phyloP scores from a whole-genome alignment of 1,140 invertebrate genomes.

The Harlomillsia oculata region DNA sequence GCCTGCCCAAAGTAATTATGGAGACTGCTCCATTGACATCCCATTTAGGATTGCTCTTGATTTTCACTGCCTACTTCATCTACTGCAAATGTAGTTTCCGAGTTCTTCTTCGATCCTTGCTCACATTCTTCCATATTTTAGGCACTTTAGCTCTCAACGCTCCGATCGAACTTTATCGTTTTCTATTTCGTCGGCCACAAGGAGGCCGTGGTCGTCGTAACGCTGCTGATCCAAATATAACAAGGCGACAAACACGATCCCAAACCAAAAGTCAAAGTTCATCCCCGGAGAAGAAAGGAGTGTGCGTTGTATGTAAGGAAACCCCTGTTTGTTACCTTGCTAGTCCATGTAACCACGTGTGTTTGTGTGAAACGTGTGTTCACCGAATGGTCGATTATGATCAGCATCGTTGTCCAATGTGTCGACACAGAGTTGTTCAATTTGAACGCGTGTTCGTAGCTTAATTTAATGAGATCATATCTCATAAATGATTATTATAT shows the following conservation, averaged over 20 bases:
- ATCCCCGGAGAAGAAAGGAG: slow-evolving; percentile 1
- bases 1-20: slow-evolving; percentile 8
- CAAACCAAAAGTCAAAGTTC: background rate
- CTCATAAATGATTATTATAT: background rate
- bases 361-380: slow-evolving; percentile 24
- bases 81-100: slow-evolving; percentile 4
- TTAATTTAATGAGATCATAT: background rate
- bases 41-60: slow-evolving; percentile 13
- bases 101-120: background rate
- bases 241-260: too few relatives aligned
- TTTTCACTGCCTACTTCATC: slow-evolving; percentile 5
- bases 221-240: background rate
- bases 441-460: slow-evolving; percentile 25
- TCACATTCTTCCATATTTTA: background rate
- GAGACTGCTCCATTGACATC: slow-evolving; percentile 8
- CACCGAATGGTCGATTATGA: slow-evolving; percentile 12
- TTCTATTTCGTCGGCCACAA: background rate
- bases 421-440: slow-evolving; percentile 12
- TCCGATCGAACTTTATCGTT: background rate
- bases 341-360: slow-evolving; percentile 31
- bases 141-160: background rate
- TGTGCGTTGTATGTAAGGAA: slow-evolving; percentile 28
- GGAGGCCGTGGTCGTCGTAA: background rate
- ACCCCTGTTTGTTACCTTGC: slow-evolving; percentile 23
- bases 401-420: slow-evolving; percentile 30